Evolutionary conservation across 2,113 vertebrate genomes (phyloP).

Genomic region (Cavia aperea): DNA sequence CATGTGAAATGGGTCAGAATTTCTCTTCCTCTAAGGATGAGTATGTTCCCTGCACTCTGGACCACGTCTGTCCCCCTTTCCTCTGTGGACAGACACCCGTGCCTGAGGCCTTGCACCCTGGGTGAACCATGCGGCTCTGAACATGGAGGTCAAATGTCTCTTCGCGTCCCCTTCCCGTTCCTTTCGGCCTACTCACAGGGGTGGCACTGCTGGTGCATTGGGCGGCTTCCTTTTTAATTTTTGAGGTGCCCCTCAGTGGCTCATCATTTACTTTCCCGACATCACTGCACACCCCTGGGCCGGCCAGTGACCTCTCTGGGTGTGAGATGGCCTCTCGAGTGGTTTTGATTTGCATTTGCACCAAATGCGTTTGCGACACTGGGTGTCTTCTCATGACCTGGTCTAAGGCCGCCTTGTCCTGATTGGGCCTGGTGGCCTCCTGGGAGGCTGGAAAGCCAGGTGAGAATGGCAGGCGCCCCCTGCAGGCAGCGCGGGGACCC

Average conservation of each 20-base stretch:
- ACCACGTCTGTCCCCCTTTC: too few species aligned
- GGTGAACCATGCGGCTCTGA: background rate
- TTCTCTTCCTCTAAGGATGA: background rate
- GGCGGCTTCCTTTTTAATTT: background rate
- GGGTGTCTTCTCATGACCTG: too few species aligned
- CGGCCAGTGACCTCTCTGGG: background rate
- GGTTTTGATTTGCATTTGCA: background rate
- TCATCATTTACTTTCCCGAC: background rate
- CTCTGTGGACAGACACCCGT: rapidly evolving
- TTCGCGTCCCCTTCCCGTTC: background rate
- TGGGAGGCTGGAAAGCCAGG: background rate
- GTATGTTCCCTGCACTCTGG: background rate
- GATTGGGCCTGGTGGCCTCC: background rate
- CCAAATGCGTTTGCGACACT: background rate
- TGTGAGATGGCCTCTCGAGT: background rate
- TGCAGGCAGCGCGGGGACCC: slow-evolving; percentile 88
- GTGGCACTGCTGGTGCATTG: too few species aligned
- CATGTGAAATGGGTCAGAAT: background rate
- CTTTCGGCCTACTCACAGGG: too few species aligned
- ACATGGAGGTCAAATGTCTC: background rate
- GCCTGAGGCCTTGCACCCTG: background rate
- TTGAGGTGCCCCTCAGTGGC: background rate
- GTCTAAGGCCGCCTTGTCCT: background rate
- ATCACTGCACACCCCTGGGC: rapidly evolving
- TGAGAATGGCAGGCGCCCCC: background rate